Evolutionary conservation across 1,140 invertebrate genomes (phyloP), one percentile per base, ranked within the genome.

Genomic region (Olivierus martensii): DNA sequence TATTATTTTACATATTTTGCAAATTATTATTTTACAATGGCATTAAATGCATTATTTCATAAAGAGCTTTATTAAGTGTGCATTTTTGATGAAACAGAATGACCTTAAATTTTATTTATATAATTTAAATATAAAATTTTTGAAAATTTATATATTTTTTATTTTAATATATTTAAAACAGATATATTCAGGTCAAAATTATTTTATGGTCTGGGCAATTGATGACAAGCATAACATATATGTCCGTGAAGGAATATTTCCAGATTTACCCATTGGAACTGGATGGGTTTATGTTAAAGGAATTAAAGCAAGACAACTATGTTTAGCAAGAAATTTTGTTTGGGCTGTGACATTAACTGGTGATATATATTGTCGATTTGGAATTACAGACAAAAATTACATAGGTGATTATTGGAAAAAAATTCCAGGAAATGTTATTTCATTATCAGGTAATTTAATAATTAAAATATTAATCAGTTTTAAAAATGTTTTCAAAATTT

Each of bases 321-420:
- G 65, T n/a, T 65, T 78, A 3, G 75, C 73, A 57, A 66, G 68
- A 18, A 63, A 64, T 35, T 67, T 65, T 51, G 75, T 77, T 5
- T 77, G 71, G 71, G 74, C 73, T 1, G 53, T 77, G 5, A 69
- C 69, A 34, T 59, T 65, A 1, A 63, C 65, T 51, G 73, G 73
- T 37, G 66, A 71, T 55, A 66, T 78, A 36, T 73, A 70, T 53
- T 64, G 69, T 55, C 60, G 76, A 44, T 66, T 67, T 60, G 75
- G 74, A 14, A 69, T 78, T 21, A 62, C 69, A 2, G 56, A 65
- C 22, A 70, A 66, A 18, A 75, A 75, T 61, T 70, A 67, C 51
- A 70, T 69, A 51, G 76, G 76, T 19, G 71, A 77, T 59, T 73
- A 71, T 55, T 78, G 76, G 76, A 69, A 71, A 56, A 70, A 70